Evolutionary conservation across 2,888 invertebrate genomes (phyloP), one percentile per base, ranked within the genome.

Genomic region (Lepidocyrtinus sp.): DNA sequence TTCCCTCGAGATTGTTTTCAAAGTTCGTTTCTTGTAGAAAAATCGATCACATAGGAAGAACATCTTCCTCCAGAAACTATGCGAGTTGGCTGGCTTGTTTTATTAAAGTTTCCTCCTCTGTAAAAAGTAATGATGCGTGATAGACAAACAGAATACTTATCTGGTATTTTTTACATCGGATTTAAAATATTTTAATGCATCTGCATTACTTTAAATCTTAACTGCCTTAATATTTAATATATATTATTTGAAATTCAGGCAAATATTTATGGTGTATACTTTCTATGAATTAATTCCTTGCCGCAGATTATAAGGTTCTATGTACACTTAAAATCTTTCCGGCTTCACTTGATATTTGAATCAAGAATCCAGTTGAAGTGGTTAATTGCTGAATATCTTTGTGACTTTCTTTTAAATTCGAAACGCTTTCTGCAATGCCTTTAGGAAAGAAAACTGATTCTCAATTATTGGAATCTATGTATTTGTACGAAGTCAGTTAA

Each of bases 1-100:
- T 61, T 85, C 85, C 73, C 83, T 46, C 46, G 85, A 82, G 85
- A 75, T 82, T 85, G 64, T 75, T 82, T 77, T 71, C 68, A 75
- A 83, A 85, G 82, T 82, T 85, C 72, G 64, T 65, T 77, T 72
- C 55, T 36, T 45, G 25, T 73, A 72, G 69, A 65, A 82, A 75
- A 80, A 84, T 84, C 83, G 83, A 84, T 84, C 76, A 72, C 64
- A 74, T 55, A 75, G 63, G 63, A 71, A 65, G 65, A 62, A 26
- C 70, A 65, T 76, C 25, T 17, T 50, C 15, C 50, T 50, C 2
- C 50, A 12, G 5, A 7, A 5, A 36, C 36, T 36, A 7, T 12
- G 12, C 36, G 12, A 5, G 5, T 7, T 36, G 5, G 36, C n/a
- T 36, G 12, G 12, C 12, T 36, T 12, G 36, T 36, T 36, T 36